Evolutionary conservation across 2,888 invertebrate genomes (phyloP), one percentile per base, ranked within the genome.

Genomic region (Dascillus cervinus): DNA sequence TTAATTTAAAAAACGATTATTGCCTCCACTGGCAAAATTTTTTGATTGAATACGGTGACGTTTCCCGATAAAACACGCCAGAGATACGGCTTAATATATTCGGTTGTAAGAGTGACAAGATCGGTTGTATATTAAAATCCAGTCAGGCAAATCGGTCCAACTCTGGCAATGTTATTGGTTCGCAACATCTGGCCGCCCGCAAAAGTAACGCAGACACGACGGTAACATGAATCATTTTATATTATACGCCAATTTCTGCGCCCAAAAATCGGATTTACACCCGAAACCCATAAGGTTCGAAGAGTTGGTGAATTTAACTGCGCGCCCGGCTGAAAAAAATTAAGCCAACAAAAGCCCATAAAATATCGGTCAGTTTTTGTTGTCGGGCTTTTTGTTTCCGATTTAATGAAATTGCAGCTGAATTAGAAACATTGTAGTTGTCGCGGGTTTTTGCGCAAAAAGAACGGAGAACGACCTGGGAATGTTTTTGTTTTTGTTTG

Each of bases 161-260:
- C 24, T 29, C 27, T 29, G 25, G 17, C 34, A 9, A 25, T 34
- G 34, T 34, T 34, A 34, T 34, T 34, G 34, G 34, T 22, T 36
- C 20, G 32, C 28, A 36, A 36, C 36, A 36, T 36, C 36, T 36
- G 36, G 32, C 13, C 20, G 26, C 30, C 31, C 29, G 25, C 34
- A 28, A 28, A 17, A 27, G 24, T 23, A 20, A 29, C 29, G 25
- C 24, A 28, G 28, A 32, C 24, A 21, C n/a, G n/a, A n/a, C n/a
- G 14, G 32, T 15, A 32, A 36, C 32, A 35, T 36, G 31, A 27
- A 32, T 36, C 32, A 32, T 17, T 17, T 8, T 17, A 17, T 8
- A 6, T 17, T 17, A 17, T 17, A 6, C 17, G 4, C 8, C 17
- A 8, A 17, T n/a, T n/a, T n/a, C n/a, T n/a, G n/a, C n/a, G n/a